Evolutionary conservation across 1,140 invertebrate genomes (phyloP).

Genomic region (Aphidius ervi): DNA sequence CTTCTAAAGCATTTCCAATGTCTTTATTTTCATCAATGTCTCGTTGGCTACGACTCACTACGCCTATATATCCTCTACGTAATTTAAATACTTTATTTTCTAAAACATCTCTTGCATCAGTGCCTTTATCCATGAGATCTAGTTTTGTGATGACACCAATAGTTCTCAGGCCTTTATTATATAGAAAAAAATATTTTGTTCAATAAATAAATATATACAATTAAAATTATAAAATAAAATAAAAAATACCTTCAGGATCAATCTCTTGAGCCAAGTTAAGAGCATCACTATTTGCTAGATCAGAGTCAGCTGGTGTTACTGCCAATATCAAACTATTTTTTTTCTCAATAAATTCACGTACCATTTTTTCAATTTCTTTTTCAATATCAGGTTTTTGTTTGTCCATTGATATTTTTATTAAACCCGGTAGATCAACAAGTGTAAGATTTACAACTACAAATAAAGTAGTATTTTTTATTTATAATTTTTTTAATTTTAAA

Average conservation of each 20-base stretch:
- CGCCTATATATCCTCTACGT: constrained; percentile 93
- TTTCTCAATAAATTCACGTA: constrained; percentile 89
- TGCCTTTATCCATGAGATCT: constrained; percentile 99
- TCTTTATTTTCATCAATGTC: constrained; percentile 97
- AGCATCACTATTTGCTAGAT: constrained; percentile 95
- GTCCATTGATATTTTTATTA: constrained; percentile 93
- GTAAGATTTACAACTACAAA: constrained; percentile 78
- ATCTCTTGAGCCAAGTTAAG: constrained; percentile 93
- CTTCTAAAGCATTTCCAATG: constrained; percentile 89
- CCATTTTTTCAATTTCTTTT: constrained; percentile 89
- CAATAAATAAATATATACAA: no score
- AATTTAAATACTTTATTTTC: constrained; percentile 96
- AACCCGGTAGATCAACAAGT: constrained; percentile 90
- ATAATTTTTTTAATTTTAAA: no score
- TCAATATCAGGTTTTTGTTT: constrained; percentile 94
- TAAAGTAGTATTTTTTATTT: no score
- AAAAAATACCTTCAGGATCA: constrained; percentile 79
- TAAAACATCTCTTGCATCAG: constrained; percentile 95
- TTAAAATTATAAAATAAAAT: no score
- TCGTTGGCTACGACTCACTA: constrained; percentile 98
- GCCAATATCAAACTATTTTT: constrained; percentile 93
- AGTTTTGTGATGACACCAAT: constrained; percentile 99
- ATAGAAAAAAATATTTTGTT: no score
- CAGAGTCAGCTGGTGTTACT: constrained; percentile 95
- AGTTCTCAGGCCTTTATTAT: constrained; percentile 75